A percentile compares a stretch with the other conserved stretches of the same genome.
Conservation (phyloP, 2,888 invertebrate genomes). For the Andricus curvator region DNA sequence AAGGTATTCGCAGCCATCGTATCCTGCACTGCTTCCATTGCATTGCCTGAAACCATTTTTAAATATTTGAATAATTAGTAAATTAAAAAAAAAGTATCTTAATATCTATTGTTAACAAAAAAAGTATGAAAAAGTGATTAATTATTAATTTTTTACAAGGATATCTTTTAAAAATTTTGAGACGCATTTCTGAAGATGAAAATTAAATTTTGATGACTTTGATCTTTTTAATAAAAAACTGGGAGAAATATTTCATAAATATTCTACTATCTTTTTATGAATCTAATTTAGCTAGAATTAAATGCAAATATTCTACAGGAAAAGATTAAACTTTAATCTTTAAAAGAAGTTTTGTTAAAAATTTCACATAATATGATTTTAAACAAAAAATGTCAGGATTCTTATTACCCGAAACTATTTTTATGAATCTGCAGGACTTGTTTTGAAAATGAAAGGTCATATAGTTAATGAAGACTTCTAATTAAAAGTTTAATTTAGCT, state of each 20-base stretch:
- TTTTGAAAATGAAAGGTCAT: not conserved
- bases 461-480: slow-evolving; percentile 27
- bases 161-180: not conserved
- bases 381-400: not conserved
- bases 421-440: not conserved
- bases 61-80: not conserved
- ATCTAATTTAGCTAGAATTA: not conserved
- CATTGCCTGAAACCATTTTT: slow-evolving; percentile 81
- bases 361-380: not conserved
- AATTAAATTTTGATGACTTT: slow-evolving; percentile 8
- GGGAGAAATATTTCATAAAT: too few relatives aligned
- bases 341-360: not conserved
- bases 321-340: not conserved
- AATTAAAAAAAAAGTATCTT: too few relatives aligned
- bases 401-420: slow-evolving; percentile 5
- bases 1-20: slow-evolving; percentile 88
- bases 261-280: too few relatives aligned
- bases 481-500: slow-evolving; percentile 27
- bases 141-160: too few relatives aligned
- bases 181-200: not conserved
- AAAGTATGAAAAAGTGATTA: too few relatives aligned
- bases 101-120: too few relatives aligned
- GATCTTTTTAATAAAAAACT: too few relatives aligned
- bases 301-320: not conserved
- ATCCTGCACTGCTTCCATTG: slow-evolving; percentile 83